These are phyloP conservation scores for Gambusia yucatana DNA, from an alignment of 2,797 vertebrate species.

Conservation along the genomic window DNA sequence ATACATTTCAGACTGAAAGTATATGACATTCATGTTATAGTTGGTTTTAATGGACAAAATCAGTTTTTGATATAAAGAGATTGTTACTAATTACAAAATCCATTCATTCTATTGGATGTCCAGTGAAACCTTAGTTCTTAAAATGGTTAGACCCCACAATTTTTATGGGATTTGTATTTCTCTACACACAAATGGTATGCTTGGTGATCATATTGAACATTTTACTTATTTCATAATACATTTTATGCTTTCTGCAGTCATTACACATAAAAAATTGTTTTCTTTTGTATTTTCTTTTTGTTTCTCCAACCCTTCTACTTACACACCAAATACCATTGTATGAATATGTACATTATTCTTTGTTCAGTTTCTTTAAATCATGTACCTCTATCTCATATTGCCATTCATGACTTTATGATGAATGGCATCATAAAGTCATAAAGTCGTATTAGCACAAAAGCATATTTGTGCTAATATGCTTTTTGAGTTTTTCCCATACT, in stretches of 20 bases:
- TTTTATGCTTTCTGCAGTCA: background rate
- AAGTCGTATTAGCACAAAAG: too few relatives aligned
- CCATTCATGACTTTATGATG: background rate
- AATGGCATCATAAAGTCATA: too few relatives aligned
- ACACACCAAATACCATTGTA: background rate
- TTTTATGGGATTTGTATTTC: background rate
- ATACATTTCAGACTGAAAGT: background rate
- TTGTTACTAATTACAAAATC: background rate
- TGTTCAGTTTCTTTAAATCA: background rate
- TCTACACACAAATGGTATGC: background rate
- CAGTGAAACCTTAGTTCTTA: background rate
- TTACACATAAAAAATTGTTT: background rate
- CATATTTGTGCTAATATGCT: background rate
- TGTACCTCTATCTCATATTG: background rate
- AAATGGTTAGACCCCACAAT: background rate
- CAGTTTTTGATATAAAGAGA: constrained; percentile 3
- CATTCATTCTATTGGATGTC: background rate
- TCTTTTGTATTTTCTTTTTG: background rate
- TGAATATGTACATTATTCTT: background rate
- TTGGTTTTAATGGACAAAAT: background rate
- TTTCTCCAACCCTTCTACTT: background rate
- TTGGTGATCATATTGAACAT: background rate
- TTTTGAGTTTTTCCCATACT: background rate
- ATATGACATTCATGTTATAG: background rate
- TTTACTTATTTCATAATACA: background rate